These are phyloP conservation scores for Elephantulus edwardii DNA, from an alignment of 2,113 vertebrate genomes.

Conservation along the genomic window DNA sequence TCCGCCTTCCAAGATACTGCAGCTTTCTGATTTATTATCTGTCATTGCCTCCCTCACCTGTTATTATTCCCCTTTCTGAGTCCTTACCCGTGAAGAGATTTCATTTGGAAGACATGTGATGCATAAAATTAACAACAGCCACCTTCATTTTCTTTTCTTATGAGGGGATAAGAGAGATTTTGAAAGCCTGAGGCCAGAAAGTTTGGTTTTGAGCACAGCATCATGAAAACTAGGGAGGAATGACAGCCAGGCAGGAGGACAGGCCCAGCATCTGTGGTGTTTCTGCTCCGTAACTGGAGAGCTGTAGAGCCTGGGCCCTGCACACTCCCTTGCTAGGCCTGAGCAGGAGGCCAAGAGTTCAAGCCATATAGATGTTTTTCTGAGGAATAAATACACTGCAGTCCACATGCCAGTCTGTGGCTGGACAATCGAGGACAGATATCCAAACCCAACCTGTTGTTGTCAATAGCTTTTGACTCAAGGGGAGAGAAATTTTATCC, in stretches of 20 bases:
- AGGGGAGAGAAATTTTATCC: neutral
- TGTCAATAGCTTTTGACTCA: neutral
- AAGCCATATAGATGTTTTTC: slow-evolving; percentile 21
- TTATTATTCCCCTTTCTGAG: neutral
- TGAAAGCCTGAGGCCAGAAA: neutral
- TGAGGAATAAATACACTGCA: neutral
- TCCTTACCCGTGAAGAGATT: slow-evolving; percentile 13
- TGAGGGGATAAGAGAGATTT: neutral
- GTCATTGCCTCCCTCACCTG: neutral
- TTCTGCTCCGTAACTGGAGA: neutral
- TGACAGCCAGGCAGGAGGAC: neutral
- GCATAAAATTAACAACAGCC: slow-evolving; percentile 50
- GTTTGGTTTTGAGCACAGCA: neutral
- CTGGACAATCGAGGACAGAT: neutral
- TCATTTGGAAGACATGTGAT: slow-evolving; percentile 22
- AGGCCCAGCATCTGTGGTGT: neutral
- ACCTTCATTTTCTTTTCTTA: neutral
- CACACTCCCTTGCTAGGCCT: neutral
- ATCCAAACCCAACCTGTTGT: neutral
- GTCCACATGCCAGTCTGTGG: neutral
- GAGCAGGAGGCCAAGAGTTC: slow-evolving; percentile 9
- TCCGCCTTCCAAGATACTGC: neutral
- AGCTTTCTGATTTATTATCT: slow-evolving; percentile 47
- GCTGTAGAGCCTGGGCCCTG: neutral
- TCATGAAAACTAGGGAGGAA: neutral